Base-by-base conservation (phyloP, 30 jellyfish, hydroid and myxozoan genomes). In the Cassiopea andromeda region DNA sequence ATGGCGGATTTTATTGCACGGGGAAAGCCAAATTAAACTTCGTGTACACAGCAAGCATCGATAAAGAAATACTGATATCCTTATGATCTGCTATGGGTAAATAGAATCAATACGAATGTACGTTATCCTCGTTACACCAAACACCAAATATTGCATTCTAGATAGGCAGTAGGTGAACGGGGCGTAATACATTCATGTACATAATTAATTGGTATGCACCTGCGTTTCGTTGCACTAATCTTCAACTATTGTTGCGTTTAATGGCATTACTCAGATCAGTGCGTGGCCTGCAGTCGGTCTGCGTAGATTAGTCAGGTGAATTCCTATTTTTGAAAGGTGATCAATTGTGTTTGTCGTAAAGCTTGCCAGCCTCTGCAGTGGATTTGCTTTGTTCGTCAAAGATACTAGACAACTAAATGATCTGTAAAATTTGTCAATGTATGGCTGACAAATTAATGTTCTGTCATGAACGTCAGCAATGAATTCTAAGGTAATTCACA, bases 161-260 rank as follows among this genome's bases (percentile, higher is more conserved):
- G 79, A 9, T 43, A 14, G 79, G 79, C 54, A 43, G 49, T 84
- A 45, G 81, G 58, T 61, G 67, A 75, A 64, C 73, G 46, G 69
- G 90, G 87, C 90, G 85, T 64, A 87, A 71, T 57, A n/a, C 48
- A 72, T 2, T n/a, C 44, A 71, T n/a, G 67, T 73, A 78, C 58
- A 87, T 72, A 74, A 84, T 46, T 48, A 14, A 70, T 14, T n/a
- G 67, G 14, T 14, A 27, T 46, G 86, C 94, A 87, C 90, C 94
- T 87, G 94, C 86, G 78, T 18, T 48, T 50, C 75, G 14, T 4
- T 50, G 60, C 81, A 44, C 81, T 81, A 87, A 76, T 78, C 90
- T 76, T 57, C 75, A 66, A 81, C 85, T 87, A 87, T 87, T 87
- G 94, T 87, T 78, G 78, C 61, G 94, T 73, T 78, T 87, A 87